These are phyloP conservation scores for Ibycter americanus DNA, from an alignment of 2,797 vertebrate genomes.

Conservation along the genomic window DNA sequence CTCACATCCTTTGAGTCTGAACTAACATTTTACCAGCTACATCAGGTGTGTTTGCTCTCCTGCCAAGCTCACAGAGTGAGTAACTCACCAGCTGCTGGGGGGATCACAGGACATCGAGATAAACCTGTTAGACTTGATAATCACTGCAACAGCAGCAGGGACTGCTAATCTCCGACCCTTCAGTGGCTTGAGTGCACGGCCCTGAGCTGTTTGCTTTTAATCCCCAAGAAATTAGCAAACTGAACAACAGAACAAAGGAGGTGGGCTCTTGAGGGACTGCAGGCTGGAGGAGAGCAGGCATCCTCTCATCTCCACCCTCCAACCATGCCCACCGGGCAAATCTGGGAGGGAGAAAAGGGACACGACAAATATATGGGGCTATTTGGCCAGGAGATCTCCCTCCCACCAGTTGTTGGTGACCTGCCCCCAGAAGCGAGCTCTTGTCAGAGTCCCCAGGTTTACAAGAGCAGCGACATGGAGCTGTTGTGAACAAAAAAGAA, in stretches of 20 bases:
- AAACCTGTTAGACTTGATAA: not conserved
- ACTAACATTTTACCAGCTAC: accelerated
- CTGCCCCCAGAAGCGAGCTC: not conserved
- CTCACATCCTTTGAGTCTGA: accelerated
- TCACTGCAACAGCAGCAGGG: not conserved
- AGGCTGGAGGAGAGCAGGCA: not conserved
- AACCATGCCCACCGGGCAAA: accelerated
- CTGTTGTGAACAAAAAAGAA: not conserved
- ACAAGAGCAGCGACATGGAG: not conserved
- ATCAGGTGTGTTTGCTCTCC: not conserved
- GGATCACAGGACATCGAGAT: not conserved
- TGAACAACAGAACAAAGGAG: accelerated
- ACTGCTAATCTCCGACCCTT: not conserved
- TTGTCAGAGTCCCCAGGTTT: not conserved
- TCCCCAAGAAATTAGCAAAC: not conserved
- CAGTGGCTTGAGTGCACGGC: accelerated
- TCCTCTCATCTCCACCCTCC: not conserved
- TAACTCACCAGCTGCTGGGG: conserved; percentile 32
- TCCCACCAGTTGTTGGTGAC: accelerated
- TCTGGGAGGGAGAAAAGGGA: not conserved
- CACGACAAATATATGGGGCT: not conserved
- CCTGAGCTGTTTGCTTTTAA: not conserved
- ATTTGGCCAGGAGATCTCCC: not conserved
- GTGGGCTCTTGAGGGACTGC: accelerated
- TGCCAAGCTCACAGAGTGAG: not conserved